Base-by-base conservation (phyloP, 2,888 invertebrate species). In the Drosophila borealis region DNA sequence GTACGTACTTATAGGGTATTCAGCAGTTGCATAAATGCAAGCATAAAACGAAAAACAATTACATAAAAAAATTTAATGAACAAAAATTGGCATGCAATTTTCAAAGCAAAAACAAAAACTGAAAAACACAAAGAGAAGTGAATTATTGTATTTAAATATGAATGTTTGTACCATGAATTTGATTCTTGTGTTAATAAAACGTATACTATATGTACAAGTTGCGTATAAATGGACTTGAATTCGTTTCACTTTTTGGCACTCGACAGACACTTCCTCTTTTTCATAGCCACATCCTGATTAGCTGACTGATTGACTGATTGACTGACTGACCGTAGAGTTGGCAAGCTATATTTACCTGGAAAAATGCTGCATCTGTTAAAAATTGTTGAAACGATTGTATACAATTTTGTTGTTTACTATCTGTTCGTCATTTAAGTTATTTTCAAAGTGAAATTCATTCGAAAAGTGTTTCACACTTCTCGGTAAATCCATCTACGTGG, bases 171-270 rank as follows among this genome's bases (percentile, higher is more conserved):
- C 78, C 74, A 72, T 70, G 64, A 68, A 70, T 84, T 75, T 62
- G 57, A 72, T 84, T 75, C 78, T 67, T 73, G 88, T 85, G 85
- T 82, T 82, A 79, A 81, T 81, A 73, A 81, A 85, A 67, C 69
- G 59, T 60, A 75, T 67, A 72, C 50, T 73, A 72, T 51, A 29
- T 63, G 74, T 78, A 76, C 34, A 33, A 25, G 54, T 13, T 54
- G 55, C 55, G 60, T 53, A 19, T 53, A 33, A 41, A 29, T 53
- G 53, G n/a, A 44, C 21, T 33, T 29, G 33, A 57, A 33, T 67
- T 53, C 11, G 37, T 39, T 53, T 61, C 33, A 41, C 53, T 53
- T 29, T 53, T 29, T 53, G 54, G 33, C 29, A 54, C 19, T 54
- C 3, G 42, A 34, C 53, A 25, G 8, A 29, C 41, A 17, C 9